Conservation (phyloP, 2,797 vertebrate species). For the Platalea minor region DNA sequence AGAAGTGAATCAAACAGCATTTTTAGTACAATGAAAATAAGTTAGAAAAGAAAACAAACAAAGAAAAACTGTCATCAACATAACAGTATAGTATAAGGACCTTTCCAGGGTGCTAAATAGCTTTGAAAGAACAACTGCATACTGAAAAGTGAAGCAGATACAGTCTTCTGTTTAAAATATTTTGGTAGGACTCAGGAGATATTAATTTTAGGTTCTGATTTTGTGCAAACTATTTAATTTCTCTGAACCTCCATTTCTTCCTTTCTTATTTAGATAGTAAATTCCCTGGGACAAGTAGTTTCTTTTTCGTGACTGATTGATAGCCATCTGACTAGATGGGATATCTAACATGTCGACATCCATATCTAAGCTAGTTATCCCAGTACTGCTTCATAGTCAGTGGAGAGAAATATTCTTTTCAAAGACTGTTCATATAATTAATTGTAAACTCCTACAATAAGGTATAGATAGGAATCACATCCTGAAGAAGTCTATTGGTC, state of each 20-base stretch:
- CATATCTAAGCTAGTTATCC: not conserved
- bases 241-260: not conserved
- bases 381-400: not conserved
- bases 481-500: not conserved
- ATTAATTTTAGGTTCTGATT: not conserved
- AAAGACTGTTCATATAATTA: not conserved
- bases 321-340: not conserved
- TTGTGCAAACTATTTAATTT: not conserved
- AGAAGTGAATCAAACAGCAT: conserved; percentile 61
- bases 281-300: not conserved
- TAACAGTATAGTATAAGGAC: not conserved
- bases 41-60: conserved; percentile 56
- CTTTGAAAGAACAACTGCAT: not conserved
- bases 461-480: not conserved
- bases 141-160: not conserved
- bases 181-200: not conserved
- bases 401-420: not conserved
- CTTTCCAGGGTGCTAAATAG: not conserved
- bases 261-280: not conserved
- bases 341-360: not conserved
- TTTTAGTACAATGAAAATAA: conserved; percentile 52
- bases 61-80: not conserved
- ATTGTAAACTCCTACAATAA: not conserved
- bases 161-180: not conserved
- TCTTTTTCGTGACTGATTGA: not conserved